phyloP scores from a whole-genome alignment of 92 coral and sea anemone genomes.

The Bergia sp. region DNA sequence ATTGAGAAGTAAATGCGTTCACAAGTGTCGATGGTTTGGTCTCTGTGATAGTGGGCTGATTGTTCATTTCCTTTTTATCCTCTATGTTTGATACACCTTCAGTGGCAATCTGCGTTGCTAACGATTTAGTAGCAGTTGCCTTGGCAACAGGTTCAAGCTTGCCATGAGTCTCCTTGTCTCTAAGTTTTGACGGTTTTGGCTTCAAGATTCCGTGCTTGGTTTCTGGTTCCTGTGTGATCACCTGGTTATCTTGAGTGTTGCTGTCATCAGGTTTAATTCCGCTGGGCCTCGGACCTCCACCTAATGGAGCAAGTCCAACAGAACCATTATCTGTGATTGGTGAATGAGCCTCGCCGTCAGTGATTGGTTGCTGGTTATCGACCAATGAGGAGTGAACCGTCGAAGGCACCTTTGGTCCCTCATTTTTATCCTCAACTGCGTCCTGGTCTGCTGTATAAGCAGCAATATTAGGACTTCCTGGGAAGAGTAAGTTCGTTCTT shows the following conservation, averaged over 20 bases:
- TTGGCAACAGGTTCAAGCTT: constrained; percentile 1
- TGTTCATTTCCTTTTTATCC: not conserved
- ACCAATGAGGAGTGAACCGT: not conserved
- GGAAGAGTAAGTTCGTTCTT: not conserved
- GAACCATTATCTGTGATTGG: not conserved
- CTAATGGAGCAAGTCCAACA: not conserved
- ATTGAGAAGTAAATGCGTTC: constrained; percentile 14
- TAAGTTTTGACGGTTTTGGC: not conserved
- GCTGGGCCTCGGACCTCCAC: not conserved
- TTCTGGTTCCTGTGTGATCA: not conserved
- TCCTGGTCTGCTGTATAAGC: not conserved
- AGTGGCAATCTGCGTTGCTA: constrained; percentile 37
- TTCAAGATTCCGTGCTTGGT: constrained; percentile 19
- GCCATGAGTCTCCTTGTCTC: not conserved
- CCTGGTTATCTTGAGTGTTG: not conserved
- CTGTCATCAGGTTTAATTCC: not conserved
- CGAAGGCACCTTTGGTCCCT: constrained; percentile 2
- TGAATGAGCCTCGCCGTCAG: not conserved
- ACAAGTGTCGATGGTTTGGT: not conserved
- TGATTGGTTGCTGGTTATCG: constrained; percentile 7
- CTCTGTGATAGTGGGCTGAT: not conserved
- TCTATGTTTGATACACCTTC: constrained; percentile 7
- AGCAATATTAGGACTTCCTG: constrained; percentile 31
- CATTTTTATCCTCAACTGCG: not conserved
- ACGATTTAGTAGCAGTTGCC: constrained; percentile 23